Conservation (phyloP, 1,140 invertebrate species). For the Metaphire vulgaris region DNA sequence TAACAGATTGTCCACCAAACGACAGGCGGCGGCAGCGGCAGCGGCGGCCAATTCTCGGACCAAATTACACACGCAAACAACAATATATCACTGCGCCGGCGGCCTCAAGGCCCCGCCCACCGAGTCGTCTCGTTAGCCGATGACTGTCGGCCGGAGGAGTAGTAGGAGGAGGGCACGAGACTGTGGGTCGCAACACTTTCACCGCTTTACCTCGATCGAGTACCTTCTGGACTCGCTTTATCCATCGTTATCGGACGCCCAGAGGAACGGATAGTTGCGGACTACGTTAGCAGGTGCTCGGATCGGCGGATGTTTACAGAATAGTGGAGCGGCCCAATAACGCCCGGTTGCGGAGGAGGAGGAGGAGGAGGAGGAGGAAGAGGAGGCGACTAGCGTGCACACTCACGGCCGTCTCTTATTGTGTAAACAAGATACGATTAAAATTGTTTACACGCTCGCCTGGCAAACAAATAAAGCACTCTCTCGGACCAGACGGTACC, state of each 20-base stretch:
- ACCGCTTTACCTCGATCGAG: too few species aligned
- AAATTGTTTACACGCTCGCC: neutral
- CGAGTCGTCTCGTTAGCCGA: neutral
- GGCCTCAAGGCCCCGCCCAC: neutral
- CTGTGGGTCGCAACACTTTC: too few species aligned
- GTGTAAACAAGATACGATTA: neutral
- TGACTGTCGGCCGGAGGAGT: too few species aligned
- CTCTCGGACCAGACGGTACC: neutral
- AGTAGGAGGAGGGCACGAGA: too few species aligned
- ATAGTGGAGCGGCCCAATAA: neutral
- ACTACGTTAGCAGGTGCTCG: neutral
- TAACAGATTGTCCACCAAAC: too few species aligned
- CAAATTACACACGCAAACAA: neutral
- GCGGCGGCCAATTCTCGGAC: too few species aligned
- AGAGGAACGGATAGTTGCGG: too few species aligned
- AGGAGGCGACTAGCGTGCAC: too few species aligned
- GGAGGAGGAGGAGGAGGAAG: too few species aligned
- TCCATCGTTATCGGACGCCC: too few species aligned
- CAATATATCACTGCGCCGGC: neutral
- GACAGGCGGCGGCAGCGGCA: too few species aligned
- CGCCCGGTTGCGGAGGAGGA: neutral
- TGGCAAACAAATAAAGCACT: neutral
- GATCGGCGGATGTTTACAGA: neutral
- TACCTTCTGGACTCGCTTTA: too few species aligned
- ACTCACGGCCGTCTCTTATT: neutral